These are phyloP conservation scores for Acrossocheilus fasciatus DNA, from an alignment of 2,797 vertebrate species.

Conservation along the genomic window DNA sequence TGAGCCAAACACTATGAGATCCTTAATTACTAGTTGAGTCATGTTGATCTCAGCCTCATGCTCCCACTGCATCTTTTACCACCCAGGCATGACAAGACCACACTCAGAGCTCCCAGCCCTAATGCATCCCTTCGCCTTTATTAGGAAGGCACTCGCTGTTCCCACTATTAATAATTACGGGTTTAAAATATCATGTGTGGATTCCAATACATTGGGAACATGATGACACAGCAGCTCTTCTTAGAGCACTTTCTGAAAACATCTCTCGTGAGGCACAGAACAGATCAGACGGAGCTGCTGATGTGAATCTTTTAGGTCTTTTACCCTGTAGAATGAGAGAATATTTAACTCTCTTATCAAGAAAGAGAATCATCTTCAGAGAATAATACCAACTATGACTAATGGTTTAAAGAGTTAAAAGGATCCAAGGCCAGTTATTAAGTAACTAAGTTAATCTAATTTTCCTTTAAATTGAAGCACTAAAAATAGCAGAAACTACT, in stretches of 20 bases:
- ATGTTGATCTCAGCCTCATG: constrained; percentile 40
- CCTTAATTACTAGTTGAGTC: constrained; percentile 55
- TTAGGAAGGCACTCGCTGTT: constrained; percentile 20
- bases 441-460: constrained; percentile 35
- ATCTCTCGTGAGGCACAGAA: constrained; percentile 16
- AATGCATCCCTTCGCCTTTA: not conserved
- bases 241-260: constrained; percentile 21
- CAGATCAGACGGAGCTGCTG: constrained; percentile 8
- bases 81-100: constrained; percentile 33
- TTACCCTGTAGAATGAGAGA: constrained; percentile 1
- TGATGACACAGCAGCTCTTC: constrained; percentile 9
- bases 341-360: constrained; percentile 56
- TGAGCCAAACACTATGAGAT: constrained; percentile 54
- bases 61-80: constrained; percentile 49
- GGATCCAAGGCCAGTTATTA: constrained; percentile 36
- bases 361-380: constrained; percentile 50
- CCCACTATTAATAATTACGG: constrained; percentile 44
- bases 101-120: constrained; percentile 4
- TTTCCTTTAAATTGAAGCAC: constrained; percentile 29
- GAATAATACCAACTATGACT: constrained; percentile 37
- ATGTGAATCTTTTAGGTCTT: constrained; percentile 28
- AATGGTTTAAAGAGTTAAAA: constrained; percentile 41
- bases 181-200: constrained; percentile 20
- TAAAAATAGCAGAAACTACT: constrained; percentile 17
- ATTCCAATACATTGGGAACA: constrained; percentile 18